Base-by-base conservation (phyloP, 2,113 vertebrate species). In the Anhinga rufa region DNA sequence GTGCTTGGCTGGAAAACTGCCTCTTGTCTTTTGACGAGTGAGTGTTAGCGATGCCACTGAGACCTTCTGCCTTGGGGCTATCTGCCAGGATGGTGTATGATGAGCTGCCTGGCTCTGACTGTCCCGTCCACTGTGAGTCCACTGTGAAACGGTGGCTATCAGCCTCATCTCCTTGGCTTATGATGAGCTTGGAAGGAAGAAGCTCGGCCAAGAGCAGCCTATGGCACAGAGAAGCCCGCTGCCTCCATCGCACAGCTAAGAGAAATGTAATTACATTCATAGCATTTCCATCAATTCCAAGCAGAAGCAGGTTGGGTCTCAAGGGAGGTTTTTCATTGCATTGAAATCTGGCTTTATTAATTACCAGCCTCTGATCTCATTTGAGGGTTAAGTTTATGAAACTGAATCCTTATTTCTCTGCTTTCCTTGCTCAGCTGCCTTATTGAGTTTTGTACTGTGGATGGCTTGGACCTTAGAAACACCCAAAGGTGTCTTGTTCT, bases 321-420 rank as follows among this genome's bases (percentile, higher is more conserved):
- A 11, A 57, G 92, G 78, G 95, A 95, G 66, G 85, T 36, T 86
- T 95, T 76, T 77, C 82, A 54, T 44, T 87, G 90, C 20, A 0
- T 18, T 71, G 85, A 93, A 95, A 93, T 81, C 46, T 88, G 89
- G 88, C 92, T 91, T 95, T 86, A 94, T 97, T 97, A 94, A 97
- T 95, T 93, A 97, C 51, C 85, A 77, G 68, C 42, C 49, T 61
- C 91, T 92, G 89, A 96, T 96, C 91, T 94, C 95, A 70, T 96
- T 81, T 92, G 93, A 86, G 71, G 61, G 92, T 86, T 86, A 54
- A 86, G 79, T 75, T 90, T 46, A 84, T 83, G 69, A 90, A 86
- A 84, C 13, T 0, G 22, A 82, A 82, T 92, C 76, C 69, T 83
- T 57, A 48, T 76, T 85, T 69, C 69, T 86, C 51, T 4, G 51